Conservation (phyloP, 2,797 vertebrate species). For the Clamator glandarius region DNA sequence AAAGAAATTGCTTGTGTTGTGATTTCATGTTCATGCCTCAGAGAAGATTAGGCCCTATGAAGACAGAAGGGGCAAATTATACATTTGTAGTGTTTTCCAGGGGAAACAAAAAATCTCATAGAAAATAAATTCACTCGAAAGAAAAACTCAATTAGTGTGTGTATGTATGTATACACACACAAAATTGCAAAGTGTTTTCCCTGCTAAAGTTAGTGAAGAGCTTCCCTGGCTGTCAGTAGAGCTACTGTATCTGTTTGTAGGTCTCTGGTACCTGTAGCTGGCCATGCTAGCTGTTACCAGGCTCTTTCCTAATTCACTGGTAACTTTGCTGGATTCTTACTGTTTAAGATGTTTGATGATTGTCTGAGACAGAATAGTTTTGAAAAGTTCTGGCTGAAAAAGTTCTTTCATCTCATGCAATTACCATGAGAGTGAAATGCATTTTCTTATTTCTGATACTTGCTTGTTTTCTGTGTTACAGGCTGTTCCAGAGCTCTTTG, state of each 20-base stretch:
- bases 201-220: not conserved
- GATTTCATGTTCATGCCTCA: not conserved
- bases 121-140: not conserved
- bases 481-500: slow-evolving; percentile 45
- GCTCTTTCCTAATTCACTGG: not conserved
- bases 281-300: not conserved
- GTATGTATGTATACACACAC: not conserved
- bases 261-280: not conserved
- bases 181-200: not conserved
- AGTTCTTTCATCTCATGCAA: slow-evolving; percentile 47
- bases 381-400: not conserved
- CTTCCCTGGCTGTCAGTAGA: not conserved
- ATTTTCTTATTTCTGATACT: slow-evolving; percentile 32
- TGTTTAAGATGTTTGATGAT: slow-evolving; percentile 1
- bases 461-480: slow-evolving; percentile 11
- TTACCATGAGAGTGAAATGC: slow-evolving; percentile 21
- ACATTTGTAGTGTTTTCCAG: not conserved
- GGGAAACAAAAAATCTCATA: not conserved
- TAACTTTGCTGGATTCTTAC: slow-evolving; percentile 3
- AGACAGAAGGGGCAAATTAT: slow-evolving; percentile 8
- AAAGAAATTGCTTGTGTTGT: slow-evolving; percentile 26
- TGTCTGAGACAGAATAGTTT: not conserved
- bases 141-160: not conserved
- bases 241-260: not conserved
- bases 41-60: slow-evolving; percentile 31